Evolutionary conservation across 1,140 invertebrate genomes (phyloP).

Genomic region (Papilio machaon): DNA sequence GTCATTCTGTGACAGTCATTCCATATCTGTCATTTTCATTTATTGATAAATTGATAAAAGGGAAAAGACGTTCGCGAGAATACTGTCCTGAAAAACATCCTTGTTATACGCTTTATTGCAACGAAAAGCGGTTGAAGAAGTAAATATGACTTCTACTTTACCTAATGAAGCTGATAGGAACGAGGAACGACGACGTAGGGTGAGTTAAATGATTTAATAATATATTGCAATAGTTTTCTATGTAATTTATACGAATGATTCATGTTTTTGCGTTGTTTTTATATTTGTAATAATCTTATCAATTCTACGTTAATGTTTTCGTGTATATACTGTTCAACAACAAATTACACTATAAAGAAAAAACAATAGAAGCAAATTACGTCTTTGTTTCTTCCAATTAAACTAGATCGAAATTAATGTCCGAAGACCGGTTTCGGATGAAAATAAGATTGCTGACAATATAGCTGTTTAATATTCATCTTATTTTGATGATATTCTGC

Average conservation of each 20-base stretch:
- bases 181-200: slow-evolving; percentile 72
- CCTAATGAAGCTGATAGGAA: slow-evolving; percentile 62
- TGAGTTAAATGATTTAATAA: slow-evolving; percentile 47
- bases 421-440: slow-evolving; percentile 11
- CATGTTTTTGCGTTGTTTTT: slow-evolving; percentile 37
- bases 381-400: slow-evolving; percentile 8
- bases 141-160: slow-evolving; percentile 65
- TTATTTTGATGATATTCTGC: neutral
- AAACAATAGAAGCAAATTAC: neutral
- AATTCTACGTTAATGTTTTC: neutral
- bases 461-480: neutral
- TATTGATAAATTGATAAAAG: slow-evolving; percentile 13
- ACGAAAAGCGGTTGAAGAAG: neutral
- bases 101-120: neutral
- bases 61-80: slow-evolving; percentile 9
- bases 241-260: slow-evolving; percentile 41
- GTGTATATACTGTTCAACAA: neutral
- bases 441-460: neutral
- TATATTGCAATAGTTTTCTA: slow-evolving; percentile 28
- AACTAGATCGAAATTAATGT: slow-evolving; percentile 25
- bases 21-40: neutral
- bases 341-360: neutral
- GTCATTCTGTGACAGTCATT: neutral
- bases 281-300: slow-evolving; percentile 31
- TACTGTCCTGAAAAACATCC: neutral